Base-by-base conservation (phyloP, 1,140 invertebrate genomes). In the Aphaenogaster ashmeadi region DNA sequence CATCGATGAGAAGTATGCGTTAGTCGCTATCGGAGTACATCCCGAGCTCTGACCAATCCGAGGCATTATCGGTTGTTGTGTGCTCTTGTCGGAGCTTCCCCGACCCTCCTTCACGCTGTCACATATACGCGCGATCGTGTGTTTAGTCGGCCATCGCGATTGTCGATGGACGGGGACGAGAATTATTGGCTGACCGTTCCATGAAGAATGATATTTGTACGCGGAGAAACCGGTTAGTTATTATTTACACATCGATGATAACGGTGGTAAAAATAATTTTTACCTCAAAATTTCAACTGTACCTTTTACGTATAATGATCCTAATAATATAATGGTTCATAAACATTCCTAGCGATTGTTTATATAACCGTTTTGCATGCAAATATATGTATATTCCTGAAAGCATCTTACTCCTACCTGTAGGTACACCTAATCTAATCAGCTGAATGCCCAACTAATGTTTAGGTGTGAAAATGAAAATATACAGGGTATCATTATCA, bases 381-480 rank as follows among this genome's bases (percentile, higher is more conserved):
- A 21, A 47, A n/a, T 15, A 11, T 27, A 36, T 47, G 15, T 18
- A 58, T 27, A 58, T 77, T 58, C 3, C 8, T 60, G 15, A 33
- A 13, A 33, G 5, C 11, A 50, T 72, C 13, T 52, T 27, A 47
- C 0, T n/a, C n/a, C 54, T 41, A 38, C 41, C 77, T 86, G 89
- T 89, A 90, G 87, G 87, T 90, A 90, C 88, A 89, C 84, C 71
- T 27, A 60, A 60, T 66, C 52, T 27, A 67, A 44, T 18, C 11
- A 47, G 3, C 1, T 58, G 15, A 71, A 36, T 72, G 15, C 18
- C 2, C 62, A 27, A 81, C 6, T 18, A 33, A 44, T 0, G 21
- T 72, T 72, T 27, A 27, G 27, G 27, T 0, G 41, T n/a, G 1
- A 72, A 58, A 41, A 72, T 58, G 27, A 9, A 13, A 75, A 36